Evolutionary conservation across 2,888 invertebrate genomes (phyloP), one percentile per base, ranked within the genome.

Genomic region (Hedychridium roseum): DNA sequence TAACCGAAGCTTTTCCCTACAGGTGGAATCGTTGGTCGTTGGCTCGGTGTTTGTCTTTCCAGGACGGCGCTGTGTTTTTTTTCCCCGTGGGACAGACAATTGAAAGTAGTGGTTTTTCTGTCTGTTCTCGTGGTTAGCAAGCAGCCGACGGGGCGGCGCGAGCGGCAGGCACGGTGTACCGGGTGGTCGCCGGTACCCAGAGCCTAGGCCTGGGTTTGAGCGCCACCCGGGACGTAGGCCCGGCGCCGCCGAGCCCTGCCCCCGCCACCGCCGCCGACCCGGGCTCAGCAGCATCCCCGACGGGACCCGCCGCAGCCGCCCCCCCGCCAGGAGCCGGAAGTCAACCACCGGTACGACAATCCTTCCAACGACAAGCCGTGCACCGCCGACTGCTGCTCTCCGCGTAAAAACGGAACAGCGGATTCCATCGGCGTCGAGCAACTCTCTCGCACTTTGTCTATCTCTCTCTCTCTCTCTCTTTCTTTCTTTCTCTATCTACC

Each of bases 111-210:
- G 15, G 20, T 12, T 9, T 35, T 16, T 35, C 16, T 17, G 34
- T 73, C 66, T 75, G 68, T 73, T 73, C 78, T 79, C 80, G 79
- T 38, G 27, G 64, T 50, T 81, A 90, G 90, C 87, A 86, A 79
- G 88, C 89, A 73, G 89, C 90, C 75, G 90, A 89, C 83, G 86
- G 88, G 79, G 86, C 89, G 82, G 90, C 90, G 71, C 84, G 90
- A 78, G 88, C 90, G 70, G 89, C 89, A 55, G 90, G 90, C 73
- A 86, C 87, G 71, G 87, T 89, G 73, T 89, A 88, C 84, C 86
- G 90, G 57, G 86, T 90, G 81, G 86, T 90, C 74, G 88, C 90
- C 67, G 86, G 86, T 76, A 90, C 90, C 61, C 89, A 90, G 83
- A 87, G 86, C 78, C 84, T 88, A 71, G 88, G 87, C 82, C 82